Evolutionary conservation across 1,140 invertebrate genomes (phyloP).

Genomic region (Aleiodes sp.): DNA sequence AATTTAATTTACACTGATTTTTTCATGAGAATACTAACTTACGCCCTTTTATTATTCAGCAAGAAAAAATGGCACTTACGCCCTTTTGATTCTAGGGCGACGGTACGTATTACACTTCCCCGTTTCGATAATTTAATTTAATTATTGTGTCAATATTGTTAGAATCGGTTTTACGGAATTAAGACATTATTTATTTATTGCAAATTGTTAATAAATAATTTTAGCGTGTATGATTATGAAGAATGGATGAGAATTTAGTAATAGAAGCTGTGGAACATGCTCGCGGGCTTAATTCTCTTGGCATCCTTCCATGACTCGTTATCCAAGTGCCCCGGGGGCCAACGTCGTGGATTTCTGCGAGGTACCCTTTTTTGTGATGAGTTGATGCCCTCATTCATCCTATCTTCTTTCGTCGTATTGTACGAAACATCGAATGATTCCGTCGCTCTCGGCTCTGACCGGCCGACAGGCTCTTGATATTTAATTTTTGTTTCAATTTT

Average conservation of each 20-base stretch:
- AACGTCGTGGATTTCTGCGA: constrained; percentile 4
- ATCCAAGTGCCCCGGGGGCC: constrained; percentile 30
- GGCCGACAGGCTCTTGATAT: neutral
- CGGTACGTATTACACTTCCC: no score
- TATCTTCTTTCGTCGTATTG: constrained; percentile 16
- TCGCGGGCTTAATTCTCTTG: constrained; percentile 27
- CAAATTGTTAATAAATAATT: no score
- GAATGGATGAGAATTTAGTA: constrained; percentile 2
- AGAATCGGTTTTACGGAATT: no score
- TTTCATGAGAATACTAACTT: no score
- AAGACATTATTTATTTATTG: no score
- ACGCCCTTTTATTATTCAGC: no score
- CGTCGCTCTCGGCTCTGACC: constrained; percentile 13
- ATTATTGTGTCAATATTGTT: no score
- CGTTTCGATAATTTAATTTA: no score
- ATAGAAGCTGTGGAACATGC: neutral
- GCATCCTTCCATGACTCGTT: constrained; percentile 35
- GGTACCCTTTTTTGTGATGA: constrained; percentile 2
- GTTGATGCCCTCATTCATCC: constrained; percentile 18
- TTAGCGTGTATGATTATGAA: constrained; percentile 10
- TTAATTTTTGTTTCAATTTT: neutral
- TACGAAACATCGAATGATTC: constrained; percentile 18
- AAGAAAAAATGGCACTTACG: no score
- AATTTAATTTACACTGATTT: no score
- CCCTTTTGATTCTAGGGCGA: no score